Percentiles rank a stretch among this genome's conserved stretches.
These are phyloP conservation scores for Coelogynopora nodosa DNA, from an alignment of 2,888 invertebrate species.

Conservation along the genomic window DNA sequence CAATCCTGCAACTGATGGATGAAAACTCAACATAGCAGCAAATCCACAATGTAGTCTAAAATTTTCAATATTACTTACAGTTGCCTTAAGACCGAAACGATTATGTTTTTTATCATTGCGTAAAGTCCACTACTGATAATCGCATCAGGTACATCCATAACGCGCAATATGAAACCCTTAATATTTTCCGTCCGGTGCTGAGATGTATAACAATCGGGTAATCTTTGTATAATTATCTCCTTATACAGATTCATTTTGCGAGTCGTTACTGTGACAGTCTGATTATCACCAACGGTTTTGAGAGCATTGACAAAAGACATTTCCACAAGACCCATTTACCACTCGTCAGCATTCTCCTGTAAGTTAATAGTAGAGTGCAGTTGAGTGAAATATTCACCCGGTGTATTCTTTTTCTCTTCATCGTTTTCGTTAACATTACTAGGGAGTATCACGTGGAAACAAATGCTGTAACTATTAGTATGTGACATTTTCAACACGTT, in stretches of 20 bases:
- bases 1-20: too few relatives aligned
- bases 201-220: too few relatives aligned
- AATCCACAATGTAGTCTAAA: too few relatives aligned
- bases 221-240: background rate
- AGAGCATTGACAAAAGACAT: background rate
- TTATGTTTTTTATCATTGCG: background rate
- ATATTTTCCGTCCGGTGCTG: background rate
- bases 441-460: background rate
- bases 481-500: background rate
- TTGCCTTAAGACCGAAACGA: too few relatives aligned
- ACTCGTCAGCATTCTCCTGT: background rate
- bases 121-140: background rate
- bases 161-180: background rate
- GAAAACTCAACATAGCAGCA: too few relatives aligned
- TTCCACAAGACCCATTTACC: too few relatives aligned
- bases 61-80: too few relatives aligned
- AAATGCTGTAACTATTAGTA: background rate
- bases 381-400: background rate
- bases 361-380: background rate
- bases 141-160: background rate
- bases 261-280: background rate
- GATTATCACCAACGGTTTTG: background rate
- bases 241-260: background rate
- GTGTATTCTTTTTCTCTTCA: background rate
- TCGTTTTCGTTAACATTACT: background rate